These are phyloP conservation scores for Montipora capitata DNA, from an alignment of 92 coral and sea anemone genomes.

Conservation along the genomic window DNA sequence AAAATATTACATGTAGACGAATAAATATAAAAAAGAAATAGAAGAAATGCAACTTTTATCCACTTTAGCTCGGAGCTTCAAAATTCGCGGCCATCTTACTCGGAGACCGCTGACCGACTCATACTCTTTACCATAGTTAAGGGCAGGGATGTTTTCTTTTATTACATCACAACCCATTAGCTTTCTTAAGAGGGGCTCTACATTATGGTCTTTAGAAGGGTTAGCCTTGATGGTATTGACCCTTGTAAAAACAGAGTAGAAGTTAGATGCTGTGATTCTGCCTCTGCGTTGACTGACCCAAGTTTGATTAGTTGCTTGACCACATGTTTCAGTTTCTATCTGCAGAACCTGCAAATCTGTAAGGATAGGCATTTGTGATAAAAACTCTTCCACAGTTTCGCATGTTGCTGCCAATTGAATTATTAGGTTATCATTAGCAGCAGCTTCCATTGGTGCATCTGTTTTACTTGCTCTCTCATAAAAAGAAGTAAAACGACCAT, in stretches of 20 bases:
- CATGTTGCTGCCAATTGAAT: conserved; percentile 1
- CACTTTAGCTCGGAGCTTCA: no score
- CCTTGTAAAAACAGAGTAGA: conserved; percentile 29
- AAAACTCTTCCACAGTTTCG: conserved; percentile 31
- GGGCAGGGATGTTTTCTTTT: not conserved
- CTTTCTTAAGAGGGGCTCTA: not conserved
- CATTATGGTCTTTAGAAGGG: not conserved
- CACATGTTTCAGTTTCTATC: conserved; percentile 5
- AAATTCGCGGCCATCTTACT: no score
- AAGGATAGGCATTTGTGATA: conserved; percentile 43
- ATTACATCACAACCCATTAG: not conserved
- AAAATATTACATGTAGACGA: no score
- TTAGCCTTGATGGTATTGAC: conserved; percentile 23
- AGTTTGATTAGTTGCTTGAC: not conserved
- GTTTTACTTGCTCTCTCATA: not conserved
- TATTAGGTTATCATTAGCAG: not conserved
- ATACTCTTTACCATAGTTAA: not conserved
- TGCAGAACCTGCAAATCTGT: conserved; percentile 16
- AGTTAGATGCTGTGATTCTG: conserved; percentile 53
- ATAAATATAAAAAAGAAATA: no score
- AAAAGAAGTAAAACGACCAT: not conserved
- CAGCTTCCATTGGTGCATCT: not conserved
- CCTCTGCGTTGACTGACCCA: conserved; percentile 30
- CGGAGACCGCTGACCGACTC: no score
- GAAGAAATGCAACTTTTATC: no score